These are phyloP conservation scores for Platerodrilus igneus DNA, from an alignment of 2,888 invertebrate genomes.

Conservation along the genomic window DNA sequence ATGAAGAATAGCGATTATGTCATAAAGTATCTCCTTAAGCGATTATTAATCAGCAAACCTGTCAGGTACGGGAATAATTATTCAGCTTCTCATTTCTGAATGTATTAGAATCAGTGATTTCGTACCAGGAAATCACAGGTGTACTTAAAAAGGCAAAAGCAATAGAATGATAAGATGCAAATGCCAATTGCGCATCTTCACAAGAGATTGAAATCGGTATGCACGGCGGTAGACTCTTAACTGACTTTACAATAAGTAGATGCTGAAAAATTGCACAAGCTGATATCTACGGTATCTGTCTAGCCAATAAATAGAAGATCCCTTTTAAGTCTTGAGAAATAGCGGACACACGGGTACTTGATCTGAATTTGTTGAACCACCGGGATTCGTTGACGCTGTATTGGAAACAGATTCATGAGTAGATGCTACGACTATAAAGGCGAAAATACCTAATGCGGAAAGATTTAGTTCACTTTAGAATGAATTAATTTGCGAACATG, in stretches of 20 bases:
- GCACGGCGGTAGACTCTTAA: slow-evolving; percentile 25
- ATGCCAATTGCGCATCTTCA: slow-evolving; percentile 28
- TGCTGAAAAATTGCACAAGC: slow-evolving; percentile 27
- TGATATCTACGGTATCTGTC: slow-evolving; percentile 23
- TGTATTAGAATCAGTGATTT: too few species aligned
- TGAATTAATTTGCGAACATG: too few species aligned
- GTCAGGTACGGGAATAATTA: slow-evolving; percentile 11
- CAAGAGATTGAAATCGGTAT: slow-evolving; percentile 29
- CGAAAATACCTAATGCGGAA: slow-evolving; percentile 11
- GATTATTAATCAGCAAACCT: slow-evolving; percentile 18
- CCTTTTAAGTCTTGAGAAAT: slow-evolving; percentile 25
- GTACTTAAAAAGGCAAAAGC: slow-evolving; percentile 20
- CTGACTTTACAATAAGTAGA: slow-evolving; percentile 28
- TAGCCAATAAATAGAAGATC: slow-evolving; percentile 24
- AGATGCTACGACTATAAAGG: slow-evolving; percentile 9
- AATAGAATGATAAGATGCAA: slow-evolving; percentile 27
- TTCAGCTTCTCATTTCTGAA: too few species aligned
- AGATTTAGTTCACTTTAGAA: too few species aligned
- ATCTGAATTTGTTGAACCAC: slow-evolving; percentile 23
- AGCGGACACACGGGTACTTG: slow-evolving; percentile 21
- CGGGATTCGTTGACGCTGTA: slow-evolving; percentile 16
- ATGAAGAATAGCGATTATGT: slow-evolving; percentile 17
- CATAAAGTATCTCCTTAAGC: slow-evolving; percentile 16
- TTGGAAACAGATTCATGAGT: slow-evolving; percentile 9
- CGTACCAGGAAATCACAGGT: too few species aligned